phyloP scores from a whole-genome alignment of 2,888 invertebrate genomes.

The Caenorhabditis sulstoni region DNA sequence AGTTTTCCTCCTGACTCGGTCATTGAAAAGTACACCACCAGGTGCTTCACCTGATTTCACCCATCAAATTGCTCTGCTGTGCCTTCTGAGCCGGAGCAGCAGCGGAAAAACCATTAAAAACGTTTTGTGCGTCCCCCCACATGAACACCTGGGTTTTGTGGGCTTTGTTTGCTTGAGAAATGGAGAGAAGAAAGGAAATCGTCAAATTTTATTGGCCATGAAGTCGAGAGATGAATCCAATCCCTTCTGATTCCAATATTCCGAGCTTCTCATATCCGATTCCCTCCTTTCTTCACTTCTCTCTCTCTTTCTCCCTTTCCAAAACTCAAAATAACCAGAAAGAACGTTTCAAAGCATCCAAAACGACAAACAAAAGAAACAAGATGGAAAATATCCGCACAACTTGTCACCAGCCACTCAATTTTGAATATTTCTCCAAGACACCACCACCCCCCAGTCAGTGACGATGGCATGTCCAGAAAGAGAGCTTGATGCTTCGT shows the following conservation, averaged over 20 bases:
- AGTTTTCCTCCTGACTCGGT: too few species aligned
- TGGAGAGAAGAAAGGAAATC: slow-evolving; percentile 19
- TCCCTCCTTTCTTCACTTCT: background rate
- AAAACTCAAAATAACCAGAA: background rate
- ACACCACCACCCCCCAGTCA: slow-evolving; percentile 13
- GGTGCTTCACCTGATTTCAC: too few species aligned
- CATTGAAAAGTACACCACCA: slow-evolving; percentile 24
- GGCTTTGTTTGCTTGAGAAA: slow-evolving; percentile 12
- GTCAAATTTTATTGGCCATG: slow-evolving; percentile 57
- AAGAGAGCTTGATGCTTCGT: slow-evolving; percentile 8
- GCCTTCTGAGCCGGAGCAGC: slow-evolving; percentile 7
- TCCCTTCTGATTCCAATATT: slow-evolving; percentile 5
- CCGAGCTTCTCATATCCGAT: slow-evolving; percentile 6
- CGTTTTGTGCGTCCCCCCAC: slow-evolving; percentile 34
- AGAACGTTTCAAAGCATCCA: too few species aligned
- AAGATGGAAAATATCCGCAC: slow-evolving; percentile 4
- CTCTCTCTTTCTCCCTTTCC: background rate
- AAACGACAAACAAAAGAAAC: too few species aligned
- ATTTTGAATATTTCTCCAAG: slow-evolving; percentile 6
- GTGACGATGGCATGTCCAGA: slow-evolving; percentile 49
- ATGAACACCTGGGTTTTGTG: slow-evolving; percentile 46
- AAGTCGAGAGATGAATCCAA: slow-evolving; percentile 40
- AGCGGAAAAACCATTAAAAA: slow-evolving; percentile 30
- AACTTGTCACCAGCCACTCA: slow-evolving; percentile 57
- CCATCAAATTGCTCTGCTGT: slow-evolving; percentile 14